Percentiles rank a stretch among this genome's conserved stretches.
Conservation (phyloP, 1,140 invertebrate species). For the Alviniconcha marisindica region DNA sequence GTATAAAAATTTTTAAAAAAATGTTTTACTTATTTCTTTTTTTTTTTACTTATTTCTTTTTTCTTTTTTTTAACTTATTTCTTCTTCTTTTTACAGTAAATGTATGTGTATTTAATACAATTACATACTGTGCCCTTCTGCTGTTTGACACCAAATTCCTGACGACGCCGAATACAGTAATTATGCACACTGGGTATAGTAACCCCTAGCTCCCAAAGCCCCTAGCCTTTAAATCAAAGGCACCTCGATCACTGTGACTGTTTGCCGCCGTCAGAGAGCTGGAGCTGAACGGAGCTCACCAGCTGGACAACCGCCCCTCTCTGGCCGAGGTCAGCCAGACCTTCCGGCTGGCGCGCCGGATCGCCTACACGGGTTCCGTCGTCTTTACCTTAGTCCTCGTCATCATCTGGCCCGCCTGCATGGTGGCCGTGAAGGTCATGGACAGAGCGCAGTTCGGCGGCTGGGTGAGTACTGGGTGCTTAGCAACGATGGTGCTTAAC, state of each 20-base stretch:
- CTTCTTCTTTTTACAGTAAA: not conserved
- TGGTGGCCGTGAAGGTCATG: slow-evolving; percentile 60
- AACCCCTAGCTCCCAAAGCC: no score
- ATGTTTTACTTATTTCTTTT: not conserved
- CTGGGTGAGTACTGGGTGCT: slow-evolving; percentile 61
- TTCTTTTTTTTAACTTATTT: not conserved
- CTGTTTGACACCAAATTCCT: no score
- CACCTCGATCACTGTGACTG: not conserved
- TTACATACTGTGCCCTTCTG: not conserved
- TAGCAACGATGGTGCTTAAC: no score
- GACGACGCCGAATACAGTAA: no score
- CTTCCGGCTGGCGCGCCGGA: slow-evolving; percentile 57
- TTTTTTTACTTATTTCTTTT: slow-evolving; percentile 17
- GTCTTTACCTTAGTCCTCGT: slow-evolving; percentile 59
- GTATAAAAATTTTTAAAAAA: no score
- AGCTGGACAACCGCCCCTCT: slow-evolving; percentile 68
- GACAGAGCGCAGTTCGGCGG: slow-evolving; percentile 54
- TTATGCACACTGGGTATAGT: no score
- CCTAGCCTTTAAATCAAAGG: no score
- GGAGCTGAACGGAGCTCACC: slow-evolving; percentile 59
- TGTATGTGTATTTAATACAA: no score
- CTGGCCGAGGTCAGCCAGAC: slow-evolving; percentile 64
- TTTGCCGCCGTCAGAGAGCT: slow-evolving; percentile 66
- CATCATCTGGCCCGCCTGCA: slow-evolving; percentile 68
- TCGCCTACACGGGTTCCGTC: slow-evolving; percentile 60